Evolutionary conservation across 2,113 vertebrate genomes (phyloP).

Genomic region (Odocoileus virginianus): DNA sequence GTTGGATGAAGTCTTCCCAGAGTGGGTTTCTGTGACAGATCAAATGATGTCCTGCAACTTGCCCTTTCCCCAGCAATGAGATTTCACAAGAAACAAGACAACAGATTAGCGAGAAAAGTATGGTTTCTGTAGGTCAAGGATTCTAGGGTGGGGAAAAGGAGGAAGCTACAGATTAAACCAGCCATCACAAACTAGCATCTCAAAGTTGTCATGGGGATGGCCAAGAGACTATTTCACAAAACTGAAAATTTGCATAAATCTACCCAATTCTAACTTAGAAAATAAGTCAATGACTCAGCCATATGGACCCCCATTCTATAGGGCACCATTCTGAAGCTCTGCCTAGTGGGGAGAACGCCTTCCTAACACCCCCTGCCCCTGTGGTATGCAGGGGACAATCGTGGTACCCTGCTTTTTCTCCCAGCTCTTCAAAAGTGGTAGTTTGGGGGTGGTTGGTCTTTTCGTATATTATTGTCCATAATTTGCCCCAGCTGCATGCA

Average conservation of each 20-base stretch:
- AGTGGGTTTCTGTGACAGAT: not conserved
- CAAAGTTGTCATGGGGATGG: not conserved
- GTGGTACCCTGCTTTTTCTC: not conserved
- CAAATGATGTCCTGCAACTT: not conserved
- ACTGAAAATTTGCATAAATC: conserved; percentile 49
- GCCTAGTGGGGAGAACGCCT: not conserved
- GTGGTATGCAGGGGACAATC: not conserved
- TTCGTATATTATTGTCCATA: not conserved
- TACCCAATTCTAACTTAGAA: conserved; percentile 17
- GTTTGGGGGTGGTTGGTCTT: not conserved
- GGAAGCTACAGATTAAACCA: not conserved
- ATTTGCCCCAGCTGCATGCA: not conserved
- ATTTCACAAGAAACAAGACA: not conserved
- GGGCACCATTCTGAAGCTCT: not conserved
- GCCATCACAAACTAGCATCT: not conserved
- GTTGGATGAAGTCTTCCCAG: too few species aligned
- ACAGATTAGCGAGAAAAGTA: not conserved
- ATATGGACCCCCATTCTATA: conserved; percentile 31
- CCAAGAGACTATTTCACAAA: conserved; percentile 20
- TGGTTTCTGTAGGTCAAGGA: not conserved
- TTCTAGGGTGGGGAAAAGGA: not conserved
- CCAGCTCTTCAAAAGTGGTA: not conserved
- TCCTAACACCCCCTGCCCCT: conserved; percentile 60
- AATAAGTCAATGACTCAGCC: conserved; percentile 50
- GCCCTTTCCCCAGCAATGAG: not conserved